Base-by-base conservation (phyloP, 2,113 vertebrate species). In the Chascanopsetta lugubris region DNA sequence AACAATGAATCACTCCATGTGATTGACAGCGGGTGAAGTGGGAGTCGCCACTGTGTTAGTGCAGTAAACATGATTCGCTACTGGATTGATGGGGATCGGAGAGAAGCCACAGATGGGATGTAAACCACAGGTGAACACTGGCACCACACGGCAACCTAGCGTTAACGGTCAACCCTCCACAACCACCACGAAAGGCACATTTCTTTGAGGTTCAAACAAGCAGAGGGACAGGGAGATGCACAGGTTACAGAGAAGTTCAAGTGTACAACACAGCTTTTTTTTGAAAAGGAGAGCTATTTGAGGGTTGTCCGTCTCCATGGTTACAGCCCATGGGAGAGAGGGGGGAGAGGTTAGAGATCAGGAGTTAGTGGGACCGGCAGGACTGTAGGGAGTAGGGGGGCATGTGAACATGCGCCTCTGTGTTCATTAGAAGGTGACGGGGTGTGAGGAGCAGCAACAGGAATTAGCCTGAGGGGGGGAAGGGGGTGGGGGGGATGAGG, bases 231-330 rank as follows among this genome's bases (percentile, higher is more conserved):
- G 50, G 34, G 63, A 75, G 72, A 56, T 48, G 57, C 34, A 75
- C 43, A 77, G 47, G 60, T 66, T 22, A 75, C 60, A 73, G 67
- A 86, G 56, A 75, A 76, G 73, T 86, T 85, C 84, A 69, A 68
- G 63, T 53, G 21, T 46, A 42, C 50, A 79, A 42, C 50, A 79
- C 46, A 51, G n/a, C n/a, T 53, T 40, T 71, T 53, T 66, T 69
- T 66, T 63, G 65, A 51, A 68, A 61, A 70, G 55, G 64, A 70
- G 70, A 61, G 70, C 69, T 66, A 48, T 36, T 85, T 45, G 79
- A 94, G 94, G 94, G 94, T 96, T 96, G 94, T 93, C 94, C 94
- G 93, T 96, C 94, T 95, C 95, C 94, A 96, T 95, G 94, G 94
- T 86, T 88, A 90, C 88, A 88, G 86, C 87, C 94, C 93, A 94